These are phyloP conservation scores for Pseudochirops corinnae DNA, from an alignment of 2,797 vertebrate species.

Conservation along the genomic window DNA sequence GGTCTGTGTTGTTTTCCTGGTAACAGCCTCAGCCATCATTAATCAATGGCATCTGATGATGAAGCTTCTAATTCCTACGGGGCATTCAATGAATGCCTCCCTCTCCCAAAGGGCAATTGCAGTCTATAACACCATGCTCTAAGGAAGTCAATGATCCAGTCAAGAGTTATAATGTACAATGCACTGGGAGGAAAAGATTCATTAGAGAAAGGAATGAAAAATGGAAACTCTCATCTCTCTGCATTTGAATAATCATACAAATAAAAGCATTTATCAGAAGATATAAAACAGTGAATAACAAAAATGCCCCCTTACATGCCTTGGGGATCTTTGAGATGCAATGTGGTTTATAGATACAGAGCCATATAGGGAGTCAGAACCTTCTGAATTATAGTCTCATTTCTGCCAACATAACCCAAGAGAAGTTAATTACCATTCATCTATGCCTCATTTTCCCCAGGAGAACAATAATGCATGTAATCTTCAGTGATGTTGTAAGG, in stretches of 20 bases:
- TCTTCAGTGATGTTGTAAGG: slow-evolving; percentile 1
- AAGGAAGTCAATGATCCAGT: background rate
- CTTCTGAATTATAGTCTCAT: background rate
- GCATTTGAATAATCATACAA: slow-evolving; percentile 38
- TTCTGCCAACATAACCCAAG: background rate
- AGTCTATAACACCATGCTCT: background rate
- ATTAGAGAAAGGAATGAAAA: slow-evolving; percentile 9
- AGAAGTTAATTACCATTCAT: slow-evolving; percentile 24
- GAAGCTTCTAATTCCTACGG: slow-evolving; percentile 15
- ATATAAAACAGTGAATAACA: slow-evolving; percentile 21
- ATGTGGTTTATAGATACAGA: background rate
- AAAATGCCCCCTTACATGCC: slow-evolving; percentile 4
- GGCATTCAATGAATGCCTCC: background rate
- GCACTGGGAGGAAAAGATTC: slow-evolving; percentile 21
- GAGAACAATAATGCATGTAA: slow-evolving; percentile 5
- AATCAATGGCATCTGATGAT: background rate
- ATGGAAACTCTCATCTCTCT: slow-evolving; percentile 29
- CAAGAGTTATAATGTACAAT: slow-evolving; percentile 10
- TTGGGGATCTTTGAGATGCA: slow-evolving; percentile 14
- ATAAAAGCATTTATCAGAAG: slow-evolving; percentile 36
- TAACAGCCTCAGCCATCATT: slow-evolving; percentile 15
- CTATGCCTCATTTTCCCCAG: slow-evolving; percentile 13
- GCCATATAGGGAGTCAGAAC: background rate
- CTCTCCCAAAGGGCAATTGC: background rate
- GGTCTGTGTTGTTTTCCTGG: slow-evolving; percentile 35